Evolutionary conservation across 2,888 invertebrate species (phyloP).

Genomic region (Epistrophe eligans): DNA sequence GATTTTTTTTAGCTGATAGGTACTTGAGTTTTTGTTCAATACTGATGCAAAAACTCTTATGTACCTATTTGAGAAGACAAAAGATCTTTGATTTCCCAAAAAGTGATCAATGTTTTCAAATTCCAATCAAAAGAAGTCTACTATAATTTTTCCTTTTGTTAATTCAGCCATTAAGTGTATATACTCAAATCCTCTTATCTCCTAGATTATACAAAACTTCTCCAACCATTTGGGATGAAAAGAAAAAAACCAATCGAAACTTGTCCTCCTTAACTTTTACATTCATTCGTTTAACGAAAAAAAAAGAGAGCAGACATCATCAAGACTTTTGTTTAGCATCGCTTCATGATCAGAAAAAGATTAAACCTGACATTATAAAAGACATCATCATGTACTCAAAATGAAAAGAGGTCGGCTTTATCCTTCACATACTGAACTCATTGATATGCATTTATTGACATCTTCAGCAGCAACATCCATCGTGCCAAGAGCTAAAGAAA

Average conservation of each 20-base stretch:
- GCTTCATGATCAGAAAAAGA: slow-evolving; percentile 49
- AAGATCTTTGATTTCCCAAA: no score
- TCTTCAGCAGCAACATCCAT: slow-evolving; percentile 9
- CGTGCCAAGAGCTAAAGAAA: background rate
- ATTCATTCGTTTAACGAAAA: background rate
- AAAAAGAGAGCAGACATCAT: slow-evolving; percentile 18
- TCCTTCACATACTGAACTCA: slow-evolving; percentile 66
- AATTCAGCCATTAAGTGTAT: no score
- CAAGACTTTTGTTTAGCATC: background rate
- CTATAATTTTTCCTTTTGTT: no score
- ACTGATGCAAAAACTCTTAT: no score
- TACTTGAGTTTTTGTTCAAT: no score
- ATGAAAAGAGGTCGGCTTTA: slow-evolving; percentile 54
- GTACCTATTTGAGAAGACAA: no score
- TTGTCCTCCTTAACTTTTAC: slow-evolving; percentile 11
- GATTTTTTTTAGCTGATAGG: no score
- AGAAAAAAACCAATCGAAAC: slow-evolving; percentile 7
- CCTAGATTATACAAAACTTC: background rate
- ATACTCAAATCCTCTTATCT: background rate
- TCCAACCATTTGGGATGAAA: background rate
- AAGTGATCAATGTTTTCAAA: no score
- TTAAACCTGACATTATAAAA: slow-evolving; percentile 29
- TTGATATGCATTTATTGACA: slow-evolving; percentile 66
- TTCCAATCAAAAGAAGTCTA: no score
- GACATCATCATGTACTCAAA: background rate